Evolutionary conservation across 2,797 vertebrate genomes (phyloP).

Genomic region (Taenioides sp.): DNA sequence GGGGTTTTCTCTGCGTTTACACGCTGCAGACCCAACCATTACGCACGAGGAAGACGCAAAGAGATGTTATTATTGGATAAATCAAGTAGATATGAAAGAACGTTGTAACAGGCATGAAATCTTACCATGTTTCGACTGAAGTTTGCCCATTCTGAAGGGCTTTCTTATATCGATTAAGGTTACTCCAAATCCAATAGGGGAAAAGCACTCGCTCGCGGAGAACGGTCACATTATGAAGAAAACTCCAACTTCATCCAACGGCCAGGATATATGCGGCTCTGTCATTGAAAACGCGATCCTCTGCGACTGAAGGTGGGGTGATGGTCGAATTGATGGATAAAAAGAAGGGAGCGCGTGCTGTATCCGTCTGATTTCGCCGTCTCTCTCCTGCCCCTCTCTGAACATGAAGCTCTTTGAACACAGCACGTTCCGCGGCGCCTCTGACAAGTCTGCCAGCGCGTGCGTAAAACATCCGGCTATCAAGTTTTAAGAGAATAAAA

Average conservation of each 20-base stretch:
- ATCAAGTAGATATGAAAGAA: neutral
- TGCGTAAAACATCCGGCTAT: conserved; percentile 8
- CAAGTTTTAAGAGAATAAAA: conserved; percentile 34
- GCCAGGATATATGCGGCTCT: conserved; percentile 17
- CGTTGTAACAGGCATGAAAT: neutral
- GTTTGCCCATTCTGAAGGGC: conserved; percentile 78
- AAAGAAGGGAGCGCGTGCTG: conserved; percentile 7
- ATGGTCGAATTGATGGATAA: neutral
- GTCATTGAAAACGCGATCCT: conserved; percentile 43
- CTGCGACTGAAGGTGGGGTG: neutral
- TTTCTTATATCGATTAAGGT: conserved; percentile 50
- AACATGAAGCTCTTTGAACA: conserved; percentile 22
- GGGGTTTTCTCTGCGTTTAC: conserved; percentile 83
- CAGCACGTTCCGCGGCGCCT: conserved; percentile 3
- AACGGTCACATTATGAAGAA: conserved; percentile 71
- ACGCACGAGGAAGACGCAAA: conserved; percentile 34
- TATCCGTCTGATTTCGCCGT: conserved; percentile 13
- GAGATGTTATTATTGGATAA: conserved; percentile 38
- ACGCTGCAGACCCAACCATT: conserved; percentile 61
- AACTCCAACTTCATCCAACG: conserved; percentile 64
- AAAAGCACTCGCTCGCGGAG: conserved; percentile 47
- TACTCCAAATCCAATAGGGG: conserved; percentile 61
- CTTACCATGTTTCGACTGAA: conserved; percentile 85
- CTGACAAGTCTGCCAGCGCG: conserved; percentile 3
- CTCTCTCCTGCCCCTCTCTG: conserved; percentile 36